These are phyloP conservation scores for Austrofundulus limnaeus DNA, from an alignment of 2,113 vertebrate genomes.

Conservation along the genomic window DNA sequence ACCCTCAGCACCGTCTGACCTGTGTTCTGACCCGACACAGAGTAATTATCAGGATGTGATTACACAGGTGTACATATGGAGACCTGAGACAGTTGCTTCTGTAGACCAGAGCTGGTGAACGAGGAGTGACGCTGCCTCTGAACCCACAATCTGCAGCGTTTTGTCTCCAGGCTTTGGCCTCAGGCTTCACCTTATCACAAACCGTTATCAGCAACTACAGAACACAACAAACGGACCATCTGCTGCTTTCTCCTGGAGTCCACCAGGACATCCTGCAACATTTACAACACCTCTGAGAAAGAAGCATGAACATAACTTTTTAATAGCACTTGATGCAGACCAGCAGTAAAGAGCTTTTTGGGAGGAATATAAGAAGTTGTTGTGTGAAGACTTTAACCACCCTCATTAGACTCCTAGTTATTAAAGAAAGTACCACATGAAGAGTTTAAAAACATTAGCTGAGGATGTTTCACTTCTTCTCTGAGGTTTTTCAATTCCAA, in stretches of 20 bases:
- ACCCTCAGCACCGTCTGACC: slow-evolving; percentile 32
- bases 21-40: slow-evolving; percentile 26
- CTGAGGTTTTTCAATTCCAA: too few species aligned
- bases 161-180: slow-evolving; percentile 30
- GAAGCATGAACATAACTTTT: too few species aligned
- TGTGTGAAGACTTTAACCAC: too few species aligned
- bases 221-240: slow-evolving; percentile 19
- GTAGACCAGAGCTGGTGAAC: not conserved
- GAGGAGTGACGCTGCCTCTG: slow-evolving; percentile 36
- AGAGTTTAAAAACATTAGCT: too few species aligned
- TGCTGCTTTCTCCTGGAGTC: not conserved
- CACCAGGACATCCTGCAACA: slow-evolving; percentile 16
- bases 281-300: slow-evolving; percentile 23
- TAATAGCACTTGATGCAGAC: too few species aligned
- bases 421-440: too few species aligned
- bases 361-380: not conserved
- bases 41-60: slow-evolving; percentile 51
- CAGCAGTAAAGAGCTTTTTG: not conserved
- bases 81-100: not conserved
- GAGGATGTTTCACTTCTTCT: too few species aligned
- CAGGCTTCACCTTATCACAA: slow-evolving; percentile 13
- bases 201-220: slow-evolving; percentile 43
- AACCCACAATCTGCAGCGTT: slow-evolving; percentile 4
- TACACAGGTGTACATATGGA: slow-evolving; percentile 17
- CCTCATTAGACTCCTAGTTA: too few species aligned